These are phyloP conservation scores for Acromyrmex charruanus DNA, from an alignment of 1,140 invertebrate species.

Conservation along the genomic window DNA sequence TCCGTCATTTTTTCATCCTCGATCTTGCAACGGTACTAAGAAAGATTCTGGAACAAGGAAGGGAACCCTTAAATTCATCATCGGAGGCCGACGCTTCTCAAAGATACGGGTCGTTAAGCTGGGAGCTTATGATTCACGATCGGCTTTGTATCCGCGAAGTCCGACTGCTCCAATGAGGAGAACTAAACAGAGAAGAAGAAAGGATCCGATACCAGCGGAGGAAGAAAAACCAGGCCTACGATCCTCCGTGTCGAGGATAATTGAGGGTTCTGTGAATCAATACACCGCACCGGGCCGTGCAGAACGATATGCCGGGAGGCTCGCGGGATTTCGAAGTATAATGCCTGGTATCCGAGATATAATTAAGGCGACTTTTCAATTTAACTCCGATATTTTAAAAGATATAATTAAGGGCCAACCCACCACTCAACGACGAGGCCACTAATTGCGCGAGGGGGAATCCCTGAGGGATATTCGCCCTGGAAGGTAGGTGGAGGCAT, in stretches of 20 bases:
- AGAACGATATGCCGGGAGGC: slow-evolving; percentile 41
- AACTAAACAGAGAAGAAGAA: slow-evolving; percentile 41
- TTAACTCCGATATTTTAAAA: slow-evolving; percentile 84
- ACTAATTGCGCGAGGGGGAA: slow-evolving; percentile 80
- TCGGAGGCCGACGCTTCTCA: slow-evolving; percentile 61
- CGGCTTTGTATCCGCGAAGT: slow-evolving; percentile 69
- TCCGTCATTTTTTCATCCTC: slow-evolving; percentile 9
- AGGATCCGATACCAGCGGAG: slow-evolving; percentile 44
- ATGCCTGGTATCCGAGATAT: slow-evolving; percentile 81
- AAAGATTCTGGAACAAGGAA: slow-evolving; percentile 20
- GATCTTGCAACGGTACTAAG: slow-evolving; percentile 11
- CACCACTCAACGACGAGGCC: slow-evolving; percentile 76
- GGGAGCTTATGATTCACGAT: slow-evolving; percentile 80
- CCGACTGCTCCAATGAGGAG: slow-evolving; percentile 26
- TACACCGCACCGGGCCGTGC: slow-evolving; percentile 50
- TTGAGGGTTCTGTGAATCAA: slow-evolving; percentile 81
- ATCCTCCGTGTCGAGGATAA: slow-evolving; percentile 74
- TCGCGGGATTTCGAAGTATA: slow-evolving; percentile 67
- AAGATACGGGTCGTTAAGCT: slow-evolving; percentile 77
- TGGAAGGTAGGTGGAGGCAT: slow-evolving; percentile 45
- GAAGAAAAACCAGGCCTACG: slow-evolving; percentile 70
- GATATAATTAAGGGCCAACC: slow-evolving; percentile 83
- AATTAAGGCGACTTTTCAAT: slow-evolving; percentile 84
- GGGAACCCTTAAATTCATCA: slow-evolving; percentile 73
- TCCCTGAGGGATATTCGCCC: slow-evolving; percentile 55